Conservation (phyloP, 2,797 vertebrate species). For the Pseudochirops corinnae region DNA sequence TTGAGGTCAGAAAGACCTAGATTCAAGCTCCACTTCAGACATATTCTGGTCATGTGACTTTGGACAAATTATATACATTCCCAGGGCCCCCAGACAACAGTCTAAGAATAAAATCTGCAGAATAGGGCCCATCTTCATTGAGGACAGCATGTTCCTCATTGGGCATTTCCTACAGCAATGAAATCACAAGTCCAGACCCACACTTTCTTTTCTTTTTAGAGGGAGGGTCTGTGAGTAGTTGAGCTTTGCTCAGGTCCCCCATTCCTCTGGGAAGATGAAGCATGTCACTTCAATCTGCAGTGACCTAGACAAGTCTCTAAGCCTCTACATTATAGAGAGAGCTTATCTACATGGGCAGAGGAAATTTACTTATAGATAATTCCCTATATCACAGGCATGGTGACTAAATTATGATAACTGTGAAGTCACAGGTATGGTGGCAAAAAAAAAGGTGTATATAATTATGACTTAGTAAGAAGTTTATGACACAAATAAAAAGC, state of each 20-base stretch:
- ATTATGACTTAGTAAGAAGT: not conserved
- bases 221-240: not conserved
- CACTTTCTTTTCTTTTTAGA: not conserved
- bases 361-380: not conserved
- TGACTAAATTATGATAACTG: not conserved
- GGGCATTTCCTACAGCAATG: not conserved
- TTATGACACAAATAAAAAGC: not conserved
- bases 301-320: no score
- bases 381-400: not conserved
- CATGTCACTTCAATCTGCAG: not conserved
- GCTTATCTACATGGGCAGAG: not conserved
- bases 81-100: not conserved
- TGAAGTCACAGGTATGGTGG: not conserved
- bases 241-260: not conserved
- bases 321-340: not conserved
- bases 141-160: not conserved
- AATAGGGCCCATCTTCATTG: not conserved
- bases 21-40: no score
- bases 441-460: not conserved
- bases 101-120: not conserved
- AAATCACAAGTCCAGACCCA: not conserved
- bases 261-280: not conserved
- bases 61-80: not conserved
- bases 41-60: no score
- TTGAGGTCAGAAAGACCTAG: no score